Evolutionary conservation across 2,797 vertebrate species (phyloP).

Genomic region (Sebastes cheni): DNA sequence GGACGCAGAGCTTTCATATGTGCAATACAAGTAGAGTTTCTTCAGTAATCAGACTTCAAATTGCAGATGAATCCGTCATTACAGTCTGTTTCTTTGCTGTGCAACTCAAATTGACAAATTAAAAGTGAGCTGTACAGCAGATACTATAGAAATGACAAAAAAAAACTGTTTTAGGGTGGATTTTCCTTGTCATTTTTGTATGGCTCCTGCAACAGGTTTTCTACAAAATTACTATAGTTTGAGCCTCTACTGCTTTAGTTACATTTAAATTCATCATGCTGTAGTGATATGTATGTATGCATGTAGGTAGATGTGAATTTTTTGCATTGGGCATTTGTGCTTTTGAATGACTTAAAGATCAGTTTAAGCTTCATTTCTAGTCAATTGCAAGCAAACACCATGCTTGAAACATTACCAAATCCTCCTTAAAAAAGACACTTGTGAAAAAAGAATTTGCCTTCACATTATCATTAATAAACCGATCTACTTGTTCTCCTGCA

Average conservation of each 20-base stretch:
- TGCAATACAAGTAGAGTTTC: not conserved
- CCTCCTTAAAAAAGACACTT: not conserved
- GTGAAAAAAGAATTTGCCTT: not conserved
- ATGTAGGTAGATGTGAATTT: accelerated
- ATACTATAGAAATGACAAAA: not conserved
- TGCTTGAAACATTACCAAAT: not conserved
- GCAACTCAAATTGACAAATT: not conserved
- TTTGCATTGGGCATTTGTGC: not conserved
- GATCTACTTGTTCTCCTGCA: conserved; percentile 22
- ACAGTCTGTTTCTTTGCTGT: not conserved
- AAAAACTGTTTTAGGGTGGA: not conserved
- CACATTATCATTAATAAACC: not conserved
- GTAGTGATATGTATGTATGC: too few relatives aligned
- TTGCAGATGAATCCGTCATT: not conserved
- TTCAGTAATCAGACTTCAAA: not conserved
- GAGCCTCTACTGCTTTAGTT: not conserved
- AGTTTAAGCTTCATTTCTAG: not conserved
- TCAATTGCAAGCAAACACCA: not conserved
- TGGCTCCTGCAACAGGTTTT: not conserved
- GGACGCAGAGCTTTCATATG: not conserved
- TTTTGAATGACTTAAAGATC: not conserved
- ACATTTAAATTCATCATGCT: not conserved
- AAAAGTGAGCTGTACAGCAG: not conserved
- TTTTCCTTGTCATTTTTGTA: not conserved
- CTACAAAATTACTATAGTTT: not conserved